A percentile compares a stretch with the other conserved stretches of the same genome.
phyloP scores from a whole-genome alignment of 1,140 invertebrate species.

The Caerostris darwini region DNA sequence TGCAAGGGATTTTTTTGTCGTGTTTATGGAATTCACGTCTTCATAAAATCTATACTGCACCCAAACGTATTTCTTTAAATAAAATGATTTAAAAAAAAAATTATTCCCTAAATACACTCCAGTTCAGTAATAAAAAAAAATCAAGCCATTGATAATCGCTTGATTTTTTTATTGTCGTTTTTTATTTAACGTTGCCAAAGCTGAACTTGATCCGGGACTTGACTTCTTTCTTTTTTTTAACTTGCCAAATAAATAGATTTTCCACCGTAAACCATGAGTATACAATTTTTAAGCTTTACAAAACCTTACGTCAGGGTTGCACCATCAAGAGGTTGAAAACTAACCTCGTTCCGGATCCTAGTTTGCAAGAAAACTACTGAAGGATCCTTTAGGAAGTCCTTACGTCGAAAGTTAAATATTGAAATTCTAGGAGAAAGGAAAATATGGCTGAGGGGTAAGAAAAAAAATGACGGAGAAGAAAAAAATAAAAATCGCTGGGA shows the following conservation, averaged over 20 bases:
- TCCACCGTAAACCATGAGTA: background rate
- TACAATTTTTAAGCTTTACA: background rate
- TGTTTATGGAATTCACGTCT: too few species aligned
- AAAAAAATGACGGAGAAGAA: background rate
- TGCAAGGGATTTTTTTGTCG: too few species aligned
- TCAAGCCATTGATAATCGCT: too few species aligned
- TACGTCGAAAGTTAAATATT: slow-evolving; percentile 71
- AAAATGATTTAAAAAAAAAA: too few species aligned
- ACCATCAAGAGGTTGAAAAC: background rate
- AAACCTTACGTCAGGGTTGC: background rate
- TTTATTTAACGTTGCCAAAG: too few species aligned
- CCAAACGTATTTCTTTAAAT: too few species aligned
- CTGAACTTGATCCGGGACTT: too few species aligned
- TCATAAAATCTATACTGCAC: too few species aligned
- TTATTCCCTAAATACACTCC: too few species aligned
- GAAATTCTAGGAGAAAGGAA: background rate
- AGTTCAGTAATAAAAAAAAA: too few species aligned
- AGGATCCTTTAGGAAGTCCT: slow-evolving; percentile 18
- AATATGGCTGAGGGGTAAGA: background rate
- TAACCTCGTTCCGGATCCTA: background rate
- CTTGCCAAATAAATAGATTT: background rate
- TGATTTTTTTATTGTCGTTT: too few species aligned
- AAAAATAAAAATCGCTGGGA: background rate
- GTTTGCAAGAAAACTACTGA: background rate
- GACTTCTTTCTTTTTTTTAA: background rate